Base-by-base conservation (phyloP, 2,113 vertebrate species). In the Podocnemis expansa region DNA sequence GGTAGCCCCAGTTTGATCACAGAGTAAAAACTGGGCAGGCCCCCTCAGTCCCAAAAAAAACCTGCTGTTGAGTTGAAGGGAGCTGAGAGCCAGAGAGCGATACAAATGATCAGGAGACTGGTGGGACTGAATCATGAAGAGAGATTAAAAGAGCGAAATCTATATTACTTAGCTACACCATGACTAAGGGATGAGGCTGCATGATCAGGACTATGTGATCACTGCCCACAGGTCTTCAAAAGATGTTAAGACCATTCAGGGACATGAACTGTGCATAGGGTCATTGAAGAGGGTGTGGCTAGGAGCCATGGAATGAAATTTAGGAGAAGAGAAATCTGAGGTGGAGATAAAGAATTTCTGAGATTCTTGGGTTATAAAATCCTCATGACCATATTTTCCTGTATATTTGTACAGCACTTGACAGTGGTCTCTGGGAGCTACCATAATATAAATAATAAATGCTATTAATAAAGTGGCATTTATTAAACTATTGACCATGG, bases 1-100 rank as follows among this genome's bases (percentile, higher is more conserved):
- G 80, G 94, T 86, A 95, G 95, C 88, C 87, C 93, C 93, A 87
- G 88, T 94, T 96, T 97, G 94, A 94, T 96, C 94, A 31, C 75
- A 95, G 81, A 90, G 92, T 90, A 86, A 93, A 93, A 96, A 96
- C 80, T 82, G 78, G 73, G 8, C 38, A 73, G 67, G 17, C 73
- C 94, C 78, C 51, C 88, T 93, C 84, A 86, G 84, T 83, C 91
- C 31, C 56, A 93, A 84, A 89, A 96, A 94, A 92, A 91, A n/a
- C n/a, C 47, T 89, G 93, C 90, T 85, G 63, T 67, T 67, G 63
- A 67, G 63, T 13, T 67, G 88, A 41, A 82, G 86, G 73, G 56
- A 93, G 43, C 94, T 95, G 82, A 80, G 89, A 84, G 60, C n/a
- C n/a, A n/a, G 7, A 94, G 60, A 94, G 86, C 52, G 92, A 54